phyloP scores from a whole-genome alignment of 2,888 invertebrate species.

The Chirona hameri region DNA sequence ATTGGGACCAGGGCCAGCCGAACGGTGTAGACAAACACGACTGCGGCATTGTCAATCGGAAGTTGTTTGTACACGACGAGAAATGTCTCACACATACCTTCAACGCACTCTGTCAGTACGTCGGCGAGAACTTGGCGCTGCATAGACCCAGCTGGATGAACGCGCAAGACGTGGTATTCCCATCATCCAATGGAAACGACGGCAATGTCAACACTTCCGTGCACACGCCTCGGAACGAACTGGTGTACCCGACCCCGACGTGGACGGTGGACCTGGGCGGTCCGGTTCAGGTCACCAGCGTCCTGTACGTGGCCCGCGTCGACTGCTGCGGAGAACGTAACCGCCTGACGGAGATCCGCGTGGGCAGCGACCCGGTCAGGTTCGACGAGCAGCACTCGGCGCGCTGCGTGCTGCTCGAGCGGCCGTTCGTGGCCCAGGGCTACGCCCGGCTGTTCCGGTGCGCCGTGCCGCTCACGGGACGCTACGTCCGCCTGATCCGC shows the following conservation, averaged over 20 bases:
- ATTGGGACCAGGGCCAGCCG: neutral
- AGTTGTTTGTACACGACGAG: neutral
- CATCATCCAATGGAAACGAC: neutral
- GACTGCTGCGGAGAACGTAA: neutral
- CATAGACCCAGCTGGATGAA: neutral
- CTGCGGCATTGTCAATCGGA: neutral
- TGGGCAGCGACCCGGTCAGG: neutral
- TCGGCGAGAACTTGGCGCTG: neutral
- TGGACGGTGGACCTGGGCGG: neutral
- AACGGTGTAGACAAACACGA: neutral
- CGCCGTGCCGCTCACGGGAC: neutral
- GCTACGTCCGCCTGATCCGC: no score
- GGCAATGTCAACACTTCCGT: neutral
- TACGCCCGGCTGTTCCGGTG: neutral
- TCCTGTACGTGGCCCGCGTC: no score
- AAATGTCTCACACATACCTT: neutral
- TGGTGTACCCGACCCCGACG: neutral
- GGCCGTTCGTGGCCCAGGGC: neutral
- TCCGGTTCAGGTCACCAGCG: neutral
- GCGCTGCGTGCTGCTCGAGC: neutral
- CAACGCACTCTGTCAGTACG: neutral
- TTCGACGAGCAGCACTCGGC: neutral
- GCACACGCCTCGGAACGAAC: neutral
- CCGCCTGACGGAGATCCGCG: neutral
- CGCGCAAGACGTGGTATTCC: neutral